Conservation (phyloP, 2,888 invertebrate genomes). For the Leucophenga montana region DNA sequence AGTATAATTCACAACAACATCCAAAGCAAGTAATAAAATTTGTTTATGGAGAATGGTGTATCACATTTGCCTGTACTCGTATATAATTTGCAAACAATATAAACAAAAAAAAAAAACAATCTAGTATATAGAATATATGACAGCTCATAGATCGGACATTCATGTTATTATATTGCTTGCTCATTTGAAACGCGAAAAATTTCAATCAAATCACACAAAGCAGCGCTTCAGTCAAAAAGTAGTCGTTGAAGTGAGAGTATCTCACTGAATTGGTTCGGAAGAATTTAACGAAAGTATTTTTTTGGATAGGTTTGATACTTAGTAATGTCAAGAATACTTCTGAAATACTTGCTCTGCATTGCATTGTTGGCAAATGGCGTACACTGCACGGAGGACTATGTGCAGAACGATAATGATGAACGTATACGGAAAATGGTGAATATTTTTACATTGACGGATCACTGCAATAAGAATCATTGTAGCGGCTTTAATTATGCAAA, state of each 20-base stretch:
- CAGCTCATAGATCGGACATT: constrained; percentile 12
- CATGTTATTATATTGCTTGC: constrained; percentile 17
- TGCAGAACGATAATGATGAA: constrained; percentile 25
- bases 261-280: neutral
- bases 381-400: neutral
- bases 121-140: constrained; percentile 5
- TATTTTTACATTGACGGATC: constrained; percentile 41
- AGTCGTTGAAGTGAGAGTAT: constrained; percentile 27
- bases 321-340: neutral
- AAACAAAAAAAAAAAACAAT: neutral
- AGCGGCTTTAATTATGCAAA: constrained; percentile 49
- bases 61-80: neutral
- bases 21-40: neutral
- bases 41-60: neutral
- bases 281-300: no score
- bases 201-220: constrained; percentile 20
- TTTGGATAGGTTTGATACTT: neutral
- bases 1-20: neutral
- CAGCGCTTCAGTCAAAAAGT: constrained; percentile 35
- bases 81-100: constrained; percentile 30
- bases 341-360: neutral
- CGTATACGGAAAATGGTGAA: constrained; percentile 35
- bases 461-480: constrained; percentile 49
- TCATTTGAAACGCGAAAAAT: constrained; percentile 15
- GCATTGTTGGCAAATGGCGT: neutral